A percentile compares a stretch with the other conserved stretches of the same genome.
Conservation (phyloP, 2,113 vertebrate genomes). For the Vombatus ursinus region DNA sequence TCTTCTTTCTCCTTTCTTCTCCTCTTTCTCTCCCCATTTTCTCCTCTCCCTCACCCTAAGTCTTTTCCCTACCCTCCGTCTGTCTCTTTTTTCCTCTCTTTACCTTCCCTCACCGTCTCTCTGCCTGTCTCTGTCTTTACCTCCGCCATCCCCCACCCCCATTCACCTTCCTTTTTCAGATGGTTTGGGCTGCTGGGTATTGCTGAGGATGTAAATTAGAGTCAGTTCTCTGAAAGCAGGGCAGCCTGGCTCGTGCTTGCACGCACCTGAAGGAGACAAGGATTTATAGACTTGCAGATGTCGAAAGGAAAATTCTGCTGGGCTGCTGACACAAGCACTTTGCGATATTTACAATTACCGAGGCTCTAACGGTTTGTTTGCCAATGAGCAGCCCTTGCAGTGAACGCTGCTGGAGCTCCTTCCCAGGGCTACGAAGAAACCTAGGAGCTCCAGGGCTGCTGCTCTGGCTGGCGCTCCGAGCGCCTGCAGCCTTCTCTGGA, state of each 20-base stretch:
- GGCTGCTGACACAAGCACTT: slow-evolving; percentile 57
- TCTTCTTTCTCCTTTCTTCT: background rate
- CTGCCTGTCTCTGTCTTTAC: background rate
- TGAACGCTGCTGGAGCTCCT: accelerated
- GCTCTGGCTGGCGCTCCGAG: too few species aligned
- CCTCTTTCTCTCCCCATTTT: background rate
- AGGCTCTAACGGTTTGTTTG: accelerated
- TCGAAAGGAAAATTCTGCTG: slow-evolving; percentile 40
- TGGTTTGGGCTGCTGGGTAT: too few species aligned
- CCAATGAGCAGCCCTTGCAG: accelerated
- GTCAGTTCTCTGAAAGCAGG: accelerated
- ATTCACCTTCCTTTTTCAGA: background rate
- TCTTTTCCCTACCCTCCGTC: too few species aligned
- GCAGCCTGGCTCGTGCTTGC: background rate
- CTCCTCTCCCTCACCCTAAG: background rate
- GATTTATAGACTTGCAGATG: slow-evolving; percentile 75
- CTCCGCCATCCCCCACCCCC: background rate
- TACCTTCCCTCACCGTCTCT: background rate
- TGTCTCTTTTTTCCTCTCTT: background rate
- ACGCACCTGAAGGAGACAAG: slow-evolving; percentile 70
- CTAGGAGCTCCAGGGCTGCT: background rate
- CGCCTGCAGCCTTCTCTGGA: background rate
- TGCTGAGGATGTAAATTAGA: slow-evolving; percentile 14
- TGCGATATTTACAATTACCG: background rate
- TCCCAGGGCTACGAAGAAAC: background rate